phyloP scores from a whole-genome alignment of 2,888 invertebrate genomes.

The Drosophila ochracea region DNA sequence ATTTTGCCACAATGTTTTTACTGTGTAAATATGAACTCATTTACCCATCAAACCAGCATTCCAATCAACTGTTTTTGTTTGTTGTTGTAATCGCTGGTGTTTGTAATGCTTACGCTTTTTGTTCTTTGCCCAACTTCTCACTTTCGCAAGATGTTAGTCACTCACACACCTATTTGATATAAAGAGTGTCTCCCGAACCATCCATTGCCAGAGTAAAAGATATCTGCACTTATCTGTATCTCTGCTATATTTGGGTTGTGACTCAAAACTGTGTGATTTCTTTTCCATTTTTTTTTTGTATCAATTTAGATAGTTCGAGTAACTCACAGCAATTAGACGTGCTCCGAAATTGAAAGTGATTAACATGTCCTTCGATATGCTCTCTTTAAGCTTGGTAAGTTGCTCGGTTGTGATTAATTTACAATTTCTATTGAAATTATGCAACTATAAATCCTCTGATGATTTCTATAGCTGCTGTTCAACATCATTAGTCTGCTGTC shows the following conservation, averaged over 20 bases:
- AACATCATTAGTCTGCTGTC: conserved; percentile 28
- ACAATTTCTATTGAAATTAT: not conserved
- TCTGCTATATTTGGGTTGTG: conserved; percentile 53
- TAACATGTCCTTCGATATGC: conserved; percentile 54
- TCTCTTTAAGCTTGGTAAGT: conserved; percentile 51
- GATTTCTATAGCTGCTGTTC: conserved; percentile 45
- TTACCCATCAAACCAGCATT: conserved; percentile 48
- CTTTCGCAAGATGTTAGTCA: conserved; percentile 68
- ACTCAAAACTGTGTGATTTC: conserved; percentile 35
- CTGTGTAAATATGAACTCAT: conserved; percentile 56
- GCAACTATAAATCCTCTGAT: not conserved
- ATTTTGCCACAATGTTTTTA: conserved; percentile 38
- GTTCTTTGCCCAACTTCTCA: conserved; percentile 51
- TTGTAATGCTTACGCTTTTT: conserved; percentile 32
- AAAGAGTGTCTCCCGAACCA: conserved; percentile 30
- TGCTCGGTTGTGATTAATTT: not conserved
- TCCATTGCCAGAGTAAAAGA: conserved; percentile 36
- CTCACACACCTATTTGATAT: conserved; percentile 52
- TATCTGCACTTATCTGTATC: conserved; percentile 29
- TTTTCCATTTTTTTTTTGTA: conserved; percentile 29
- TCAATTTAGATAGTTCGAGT: conserved; percentile 63
- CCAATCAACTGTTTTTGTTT: conserved; percentile 34
- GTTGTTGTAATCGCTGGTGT: conserved; percentile 38
- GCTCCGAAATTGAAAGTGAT: conserved; percentile 8
- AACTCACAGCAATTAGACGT: conserved; percentile 55